Conservation (phyloP, 1,140 invertebrate species). For the Cryptotermes secundus region DNA sequence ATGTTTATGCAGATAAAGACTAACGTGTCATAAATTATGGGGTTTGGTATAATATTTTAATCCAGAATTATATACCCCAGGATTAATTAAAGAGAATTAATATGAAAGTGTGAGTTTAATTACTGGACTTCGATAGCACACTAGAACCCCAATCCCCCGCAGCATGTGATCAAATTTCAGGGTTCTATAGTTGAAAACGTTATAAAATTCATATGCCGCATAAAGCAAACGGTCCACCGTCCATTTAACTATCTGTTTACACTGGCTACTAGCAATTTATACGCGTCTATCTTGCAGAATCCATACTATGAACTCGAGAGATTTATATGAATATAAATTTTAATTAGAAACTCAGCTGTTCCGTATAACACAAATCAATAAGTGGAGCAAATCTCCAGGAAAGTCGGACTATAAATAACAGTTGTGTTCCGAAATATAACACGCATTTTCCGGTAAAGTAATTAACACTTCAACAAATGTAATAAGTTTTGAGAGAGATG, state of each 20-base stretch:
- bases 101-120: too few species aligned
- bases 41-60: too few species aligned
- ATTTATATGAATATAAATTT: neutral
- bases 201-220: neutral
- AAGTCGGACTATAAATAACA: neutral
- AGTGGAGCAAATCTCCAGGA: neutral
- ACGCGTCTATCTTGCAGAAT: neutral
- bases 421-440: neutral
- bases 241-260: conserved; percentile 6
- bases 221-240: neutral
- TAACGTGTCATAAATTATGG: too few species aligned
- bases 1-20: too few species aligned
- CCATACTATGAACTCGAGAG: neutral
- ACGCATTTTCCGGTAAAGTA: neutral
- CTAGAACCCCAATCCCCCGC: neutral
- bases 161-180: neutral
- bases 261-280: neutral
- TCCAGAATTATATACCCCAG: too few species aligned
- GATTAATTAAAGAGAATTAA: too few species aligned
- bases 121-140: too few species aligned
- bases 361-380: neutral
- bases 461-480: neutral
- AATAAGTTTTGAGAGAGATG: neutral
- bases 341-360: neutral
- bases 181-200: neutral